Evolutionary conservation across 2,113 vertebrate species (phyloP).

Genomic region (Clarias magur): DNA sequence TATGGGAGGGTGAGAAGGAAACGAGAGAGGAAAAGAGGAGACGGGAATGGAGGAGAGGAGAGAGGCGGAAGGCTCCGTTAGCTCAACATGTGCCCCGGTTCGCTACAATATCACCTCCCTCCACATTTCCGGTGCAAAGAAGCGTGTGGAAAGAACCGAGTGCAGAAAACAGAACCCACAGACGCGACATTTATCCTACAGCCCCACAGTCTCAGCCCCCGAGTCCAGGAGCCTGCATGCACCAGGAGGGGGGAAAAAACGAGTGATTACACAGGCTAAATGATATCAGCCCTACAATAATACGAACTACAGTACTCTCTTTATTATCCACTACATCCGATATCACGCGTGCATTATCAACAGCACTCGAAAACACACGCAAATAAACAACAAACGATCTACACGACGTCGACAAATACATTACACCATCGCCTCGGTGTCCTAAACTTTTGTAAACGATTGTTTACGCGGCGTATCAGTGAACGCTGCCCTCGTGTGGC

Average conservation of each 20-base stretch:
- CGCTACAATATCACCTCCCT: conserved; percentile 53
- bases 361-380: neutral
- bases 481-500: conserved; percentile 71
- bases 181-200: neutral
- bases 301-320: neutral
- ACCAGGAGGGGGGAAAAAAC: neutral
- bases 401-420: neutral
- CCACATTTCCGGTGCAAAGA: neutral
- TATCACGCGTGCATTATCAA: neutral
- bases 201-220: neutral
- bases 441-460: neutral
- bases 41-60: conserved; percentile 56
- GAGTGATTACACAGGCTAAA: neutral
- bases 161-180: neutral
- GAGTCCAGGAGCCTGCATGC: neutral
- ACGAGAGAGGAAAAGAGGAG: conserved; percentile 53
- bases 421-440: neutral
- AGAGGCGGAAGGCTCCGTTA: conserved; percentile 60
- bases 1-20: conserved; percentile 47
- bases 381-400: neutral
- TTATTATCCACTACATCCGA: neutral
- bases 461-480: conserved; percentile 33
- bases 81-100: conserved; percentile 77
- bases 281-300: neutral
- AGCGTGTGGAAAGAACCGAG: neutral